Evolutionary conservation across 2,888 invertebrate species (phyloP).

Genomic region (Ephialtes manifestator): DNA sequence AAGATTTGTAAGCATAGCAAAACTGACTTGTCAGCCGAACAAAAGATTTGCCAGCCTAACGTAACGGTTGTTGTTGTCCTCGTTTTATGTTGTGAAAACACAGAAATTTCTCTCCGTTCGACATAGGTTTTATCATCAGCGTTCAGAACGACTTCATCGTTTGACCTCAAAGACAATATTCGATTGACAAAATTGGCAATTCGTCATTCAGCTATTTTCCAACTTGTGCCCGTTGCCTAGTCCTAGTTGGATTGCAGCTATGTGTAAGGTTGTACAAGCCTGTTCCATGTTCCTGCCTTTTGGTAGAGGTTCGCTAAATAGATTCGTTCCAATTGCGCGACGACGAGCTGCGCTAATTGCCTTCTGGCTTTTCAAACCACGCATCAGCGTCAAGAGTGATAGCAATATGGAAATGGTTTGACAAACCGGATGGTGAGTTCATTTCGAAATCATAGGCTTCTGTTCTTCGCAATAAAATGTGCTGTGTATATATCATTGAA

Average conservation of each 20-base stretch:
- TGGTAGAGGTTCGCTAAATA: background rate
- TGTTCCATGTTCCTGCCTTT: background rate
- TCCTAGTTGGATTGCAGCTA: background rate
- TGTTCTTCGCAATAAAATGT: background rate
- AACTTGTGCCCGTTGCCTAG: background rate
- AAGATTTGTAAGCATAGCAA: no score
- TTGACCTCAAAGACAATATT: background rate
- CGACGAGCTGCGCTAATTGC: slow-evolving; percentile 8
- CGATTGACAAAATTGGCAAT: background rate
- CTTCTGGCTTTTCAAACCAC: slow-evolving; percentile 7
- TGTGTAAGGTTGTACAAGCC: background rate
- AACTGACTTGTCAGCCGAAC: no score
- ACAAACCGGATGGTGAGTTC: background rate
- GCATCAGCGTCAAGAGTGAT: slow-evolving; percentile 8
- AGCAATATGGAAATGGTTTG: slow-evolving; percentile 3
- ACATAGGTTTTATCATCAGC: no score
- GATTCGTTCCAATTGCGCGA: background rate
- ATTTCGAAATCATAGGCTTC: slow-evolving; percentile 1
- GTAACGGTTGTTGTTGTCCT: no score
- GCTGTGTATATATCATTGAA: background rate
- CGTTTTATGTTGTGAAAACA: no score
- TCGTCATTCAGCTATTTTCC: background rate
- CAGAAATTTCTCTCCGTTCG: no score
- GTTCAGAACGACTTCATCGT: background rate
- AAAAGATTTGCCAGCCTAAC: no score